Evolutionary conservation across 1,140 invertebrate species (phyloP), one percentile per base, ranked within the genome.

Genomic region (Caligus rogercresseyi): DNA sequence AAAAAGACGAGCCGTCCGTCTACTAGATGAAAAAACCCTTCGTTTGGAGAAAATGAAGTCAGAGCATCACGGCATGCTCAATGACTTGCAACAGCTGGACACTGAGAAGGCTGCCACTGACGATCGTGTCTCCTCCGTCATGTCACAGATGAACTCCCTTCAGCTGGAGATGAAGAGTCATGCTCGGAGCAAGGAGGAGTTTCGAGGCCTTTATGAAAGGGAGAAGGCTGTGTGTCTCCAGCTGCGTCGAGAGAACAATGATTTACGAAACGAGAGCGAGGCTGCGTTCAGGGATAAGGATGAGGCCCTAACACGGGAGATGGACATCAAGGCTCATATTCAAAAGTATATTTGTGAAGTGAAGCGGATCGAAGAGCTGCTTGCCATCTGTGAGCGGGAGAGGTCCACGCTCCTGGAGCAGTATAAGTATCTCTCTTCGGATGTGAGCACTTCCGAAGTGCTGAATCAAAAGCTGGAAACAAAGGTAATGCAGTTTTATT

Each of bases 261-360:
- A 54, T 19, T 23, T 54, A 11, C 13, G 21, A 23, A 23, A 7
- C 13, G 53, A 54, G 13, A 19, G 13, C 11, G 53, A 54, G 13
- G 11, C 13, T 19, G n/a, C 4, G 11, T 7, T 19, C 13, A 19
- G 11, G 16, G 53, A 54, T 7, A 19, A 16, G n/a, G 53, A 54
- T 7, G n/a, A 16, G 21, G 21, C n/a, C 11, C 21, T 7, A 54
- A 23, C 4, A 31, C 57, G 26, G 15, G 25, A 25, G 21, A 13
- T 15, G 15, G 57, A 60, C 51, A 25, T 60, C n/a, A 60, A 25
- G 15, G 3, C 3, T 25, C 57, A 60, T 16, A 60, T 60, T 31
- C 57, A 60, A 60, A 21, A 25, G 15, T 60, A 60, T 25, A 25
- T 60, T 18, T 31, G 16, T 60, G 57, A 60, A 60, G 57, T 60